Percentiles rank a stretch among this genome's conserved stretches.
Evolutionary conservation across 2,888 invertebrate species (phyloP).

Genomic region (Lapara coniferarum): DNA sequence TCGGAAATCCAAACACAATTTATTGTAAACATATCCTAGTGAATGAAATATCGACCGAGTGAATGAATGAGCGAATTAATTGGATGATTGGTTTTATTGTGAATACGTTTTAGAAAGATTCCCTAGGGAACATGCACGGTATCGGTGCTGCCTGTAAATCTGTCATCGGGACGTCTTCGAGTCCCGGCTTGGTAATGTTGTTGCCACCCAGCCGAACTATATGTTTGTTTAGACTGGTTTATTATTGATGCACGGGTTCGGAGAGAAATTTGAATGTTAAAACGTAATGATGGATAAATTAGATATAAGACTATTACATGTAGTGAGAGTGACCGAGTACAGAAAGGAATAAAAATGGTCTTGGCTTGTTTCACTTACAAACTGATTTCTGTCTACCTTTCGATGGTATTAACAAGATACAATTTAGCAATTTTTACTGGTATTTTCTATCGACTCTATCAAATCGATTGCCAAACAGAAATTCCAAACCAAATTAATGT

Average conservation of each 20-base stretch:
- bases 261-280: neutral
- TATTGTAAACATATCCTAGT: neutral
- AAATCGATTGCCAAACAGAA: too few relatives aligned
- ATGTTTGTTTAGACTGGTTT: slow-evolving; percentile 7
- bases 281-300: neutral
- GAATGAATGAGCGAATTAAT: slow-evolving; percentile 6
- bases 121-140: slow-evolving; percentile 8
- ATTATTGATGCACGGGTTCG: neutral
- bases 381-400: too few relatives aligned
- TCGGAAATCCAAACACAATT: too few relatives aligned
- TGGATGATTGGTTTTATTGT: slow-evolving; percentile 15
- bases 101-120: neutral
- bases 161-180: neutral
- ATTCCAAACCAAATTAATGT: too few relatives aligned
- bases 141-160: slow-evolving; percentile 14
- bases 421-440: too few relatives aligned
- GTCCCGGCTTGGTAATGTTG: neutral
- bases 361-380: too few relatives aligned
- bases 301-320: too few relatives aligned
- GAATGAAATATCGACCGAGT: neutral
- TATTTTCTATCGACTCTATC: too few relatives aligned
- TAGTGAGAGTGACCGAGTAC: too few relatives aligned
- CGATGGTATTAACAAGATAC: too few relatives aligned
- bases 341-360: too few relatives aligned
- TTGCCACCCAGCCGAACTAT: slow-evolving; percentile 7